Percentiles rank a stretch among this genome's conserved stretches.
These are phyloP conservation scores for Myathropa florea DNA, from an alignment of 2,888 invertebrate genomes.

Conservation along the genomic window DNA sequence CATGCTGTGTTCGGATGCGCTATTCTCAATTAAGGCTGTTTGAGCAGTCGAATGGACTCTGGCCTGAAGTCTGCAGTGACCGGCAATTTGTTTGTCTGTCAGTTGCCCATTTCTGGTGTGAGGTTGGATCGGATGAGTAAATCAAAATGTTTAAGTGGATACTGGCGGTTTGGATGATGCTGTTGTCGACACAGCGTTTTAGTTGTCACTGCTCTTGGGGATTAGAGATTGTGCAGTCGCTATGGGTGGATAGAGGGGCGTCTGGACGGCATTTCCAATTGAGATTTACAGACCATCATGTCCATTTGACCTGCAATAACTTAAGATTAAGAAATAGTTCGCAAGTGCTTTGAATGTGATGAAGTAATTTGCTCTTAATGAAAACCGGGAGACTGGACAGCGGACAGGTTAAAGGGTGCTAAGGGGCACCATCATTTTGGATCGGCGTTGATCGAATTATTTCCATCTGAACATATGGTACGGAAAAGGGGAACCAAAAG, in stretches of 20 bases:
- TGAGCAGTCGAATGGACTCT: background rate
- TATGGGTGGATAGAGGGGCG: background rate
- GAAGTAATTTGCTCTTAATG: background rate
- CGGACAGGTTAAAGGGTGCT: too few relatives aligned
- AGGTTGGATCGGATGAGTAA: constrained; percentile 35
- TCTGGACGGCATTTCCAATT: background rate
- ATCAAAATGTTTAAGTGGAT: constrained; percentile 39
- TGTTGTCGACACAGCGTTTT: background rate
- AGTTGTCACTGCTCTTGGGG: too few relatives aligned
- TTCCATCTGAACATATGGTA: too few relatives aligned
- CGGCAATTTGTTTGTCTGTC: constrained; percentile 46
- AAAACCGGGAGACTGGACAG: too few relatives aligned
- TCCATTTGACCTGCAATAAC: background rate
- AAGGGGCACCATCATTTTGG: too few relatives aligned
- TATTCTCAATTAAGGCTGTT: constrained; percentile 26
- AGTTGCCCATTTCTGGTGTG: constrained; percentile 6
- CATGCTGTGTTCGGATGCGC: constrained; percentile 3
- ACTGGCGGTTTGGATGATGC: background rate
- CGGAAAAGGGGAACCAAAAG: too few relatives aligned
- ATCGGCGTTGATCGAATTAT: too few relatives aligned
- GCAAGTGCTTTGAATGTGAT: too few relatives aligned
- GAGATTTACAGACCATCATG: background rate
- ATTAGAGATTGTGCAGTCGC: background rate
- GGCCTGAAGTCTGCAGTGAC: background rate
- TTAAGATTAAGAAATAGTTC: background rate